Percentiles rank a stretch among this genome's conserved stretches.
Evolutionary conservation across 2,888 invertebrate species (phyloP).

Genomic region (Rugalucina vietnamica): DNA sequence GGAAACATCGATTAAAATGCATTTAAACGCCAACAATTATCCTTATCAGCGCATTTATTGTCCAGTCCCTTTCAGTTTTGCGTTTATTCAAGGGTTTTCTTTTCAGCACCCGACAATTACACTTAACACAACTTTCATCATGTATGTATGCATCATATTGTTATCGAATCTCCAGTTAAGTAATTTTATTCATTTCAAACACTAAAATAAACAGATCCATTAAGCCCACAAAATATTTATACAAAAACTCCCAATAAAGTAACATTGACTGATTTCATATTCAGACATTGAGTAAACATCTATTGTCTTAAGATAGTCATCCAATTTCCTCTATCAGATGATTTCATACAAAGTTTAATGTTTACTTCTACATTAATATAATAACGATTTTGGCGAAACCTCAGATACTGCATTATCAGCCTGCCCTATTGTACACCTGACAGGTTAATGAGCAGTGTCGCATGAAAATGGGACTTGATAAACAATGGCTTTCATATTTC

Average conservation of each 20-base stretch:
- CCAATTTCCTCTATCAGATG: background rate
- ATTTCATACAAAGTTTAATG: background rate
- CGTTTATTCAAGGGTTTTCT: background rate
- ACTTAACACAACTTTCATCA: background rate
- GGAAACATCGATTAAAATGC: too few species aligned
- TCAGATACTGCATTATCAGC: background rate
- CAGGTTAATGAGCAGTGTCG: background rate
- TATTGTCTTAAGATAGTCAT: background rate
- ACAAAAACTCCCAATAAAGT: background rate
- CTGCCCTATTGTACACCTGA: background rate
- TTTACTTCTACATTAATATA: background rate
- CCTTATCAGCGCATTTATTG: too few species aligned
- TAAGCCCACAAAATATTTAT: background rate
- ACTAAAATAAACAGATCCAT: background rate
- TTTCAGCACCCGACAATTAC: background rate
- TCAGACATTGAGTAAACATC: background rate
- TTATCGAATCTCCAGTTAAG: background rate
- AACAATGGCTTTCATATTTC: background rate
- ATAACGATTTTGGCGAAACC: conserved; percentile 1
- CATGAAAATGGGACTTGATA: background rate
- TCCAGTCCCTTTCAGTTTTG: background rate
- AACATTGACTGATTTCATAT: background rate
- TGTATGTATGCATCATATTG: background rate
- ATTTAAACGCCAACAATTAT: too few species aligned
- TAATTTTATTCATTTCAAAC: background rate